Evolutionary conservation across 1,140 invertebrate species (phyloP).

Genomic region (Hypothenemus hampei): DNA sequence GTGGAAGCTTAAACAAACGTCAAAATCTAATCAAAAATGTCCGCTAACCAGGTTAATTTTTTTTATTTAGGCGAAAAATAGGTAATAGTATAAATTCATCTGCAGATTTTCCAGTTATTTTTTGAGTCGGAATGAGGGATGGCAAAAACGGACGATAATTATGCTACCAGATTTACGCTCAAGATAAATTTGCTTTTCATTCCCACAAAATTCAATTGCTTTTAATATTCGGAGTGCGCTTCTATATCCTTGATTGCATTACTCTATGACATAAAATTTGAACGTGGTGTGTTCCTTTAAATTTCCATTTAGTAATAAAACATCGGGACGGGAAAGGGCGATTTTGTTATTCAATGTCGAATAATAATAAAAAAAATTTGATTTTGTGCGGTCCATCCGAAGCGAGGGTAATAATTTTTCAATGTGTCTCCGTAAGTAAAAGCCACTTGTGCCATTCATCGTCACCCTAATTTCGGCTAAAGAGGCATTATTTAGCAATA

Average conservation of each 20-base stretch:
- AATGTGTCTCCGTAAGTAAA: slow-evolving; percentile 26
- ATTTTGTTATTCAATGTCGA: too few relatives aligned
- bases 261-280: slow-evolving; percentile 15
- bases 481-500: slow-evolving; percentile 29
- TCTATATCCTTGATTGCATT: slow-evolving; percentile 18
- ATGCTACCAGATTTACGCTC: slow-evolving; percentile 13
- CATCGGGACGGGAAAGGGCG: too few relatives aligned
- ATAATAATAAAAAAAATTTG: slow-evolving; percentile 16
- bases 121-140: neutral
- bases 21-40: slow-evolving; percentile 22
- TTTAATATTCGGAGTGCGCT: slow-evolving; percentile 14
- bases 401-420: slow-evolving; percentile 22
- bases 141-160: slow-evolving; percentile 10
- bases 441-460: slow-evolving; percentile 25
- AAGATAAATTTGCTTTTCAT: slow-evolving; percentile 25
- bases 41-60: slow-evolving; percentile 11
- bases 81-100: slow-evolving; percentile 12
- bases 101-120: slow-evolving; percentile 11
- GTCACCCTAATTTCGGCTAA: slow-evolving; percentile 28
- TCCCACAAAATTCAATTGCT: slow-evolving; percentile 23
- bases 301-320: too few relatives aligned
- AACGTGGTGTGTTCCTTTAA: too few relatives aligned
- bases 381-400: slow-evolving; percentile 9
- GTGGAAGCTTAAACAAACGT: slow-evolving; percentile 17
- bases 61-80: neutral